A percentile compares a stretch with the other conserved stretches of the same genome.
Conservation (phyloP, 1,140 invertebrate genomes). For the Hermetia illucens region DNA sequence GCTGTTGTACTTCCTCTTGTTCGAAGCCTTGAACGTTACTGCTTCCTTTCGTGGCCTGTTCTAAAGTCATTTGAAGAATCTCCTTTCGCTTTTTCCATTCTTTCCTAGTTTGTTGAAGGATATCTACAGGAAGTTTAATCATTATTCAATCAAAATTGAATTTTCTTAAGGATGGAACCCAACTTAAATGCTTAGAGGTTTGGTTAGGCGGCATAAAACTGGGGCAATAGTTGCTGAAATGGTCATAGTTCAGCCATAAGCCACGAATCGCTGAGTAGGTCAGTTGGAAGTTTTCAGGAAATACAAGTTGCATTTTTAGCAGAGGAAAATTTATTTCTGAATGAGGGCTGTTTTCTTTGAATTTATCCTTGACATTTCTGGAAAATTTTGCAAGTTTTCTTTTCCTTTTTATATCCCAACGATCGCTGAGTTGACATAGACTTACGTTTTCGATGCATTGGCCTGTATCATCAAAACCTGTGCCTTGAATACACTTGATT, state of each 20-base stretch:
- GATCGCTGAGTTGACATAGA: too few species aligned
- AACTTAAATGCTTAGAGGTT: constrained; percentile 9
- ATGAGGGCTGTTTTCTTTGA: constrained; percentile 11
- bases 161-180: not conserved
- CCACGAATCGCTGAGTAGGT: constrained; percentile 40
- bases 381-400: too few species aligned
- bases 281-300: constrained; percentile 38
- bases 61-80: constrained; percentile 23
- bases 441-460: not conserved
- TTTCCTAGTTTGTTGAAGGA: constrained; percentile 22
- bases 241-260: constrained; percentile 45
- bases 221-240: constrained; percentile 34
- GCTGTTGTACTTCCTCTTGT: constrained; percentile 6
- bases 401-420: too few species aligned
- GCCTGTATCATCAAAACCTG: not conserved
- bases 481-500: not conserved
- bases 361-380: not conserved
- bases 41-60: constrained; percentile 17
- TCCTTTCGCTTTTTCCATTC: constrained; percentile 30
- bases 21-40: not conserved
- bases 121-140: constrained; percentile 14
- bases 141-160: not conserved
- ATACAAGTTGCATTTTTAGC: constrained; percentile 36
- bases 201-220: constrained; percentile 23
- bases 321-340: constrained; percentile 42